Evolutionary conservation across 2,888 invertebrate genomes (phyloP).

Genomic region (Neoitamus cyanurus): DNA sequence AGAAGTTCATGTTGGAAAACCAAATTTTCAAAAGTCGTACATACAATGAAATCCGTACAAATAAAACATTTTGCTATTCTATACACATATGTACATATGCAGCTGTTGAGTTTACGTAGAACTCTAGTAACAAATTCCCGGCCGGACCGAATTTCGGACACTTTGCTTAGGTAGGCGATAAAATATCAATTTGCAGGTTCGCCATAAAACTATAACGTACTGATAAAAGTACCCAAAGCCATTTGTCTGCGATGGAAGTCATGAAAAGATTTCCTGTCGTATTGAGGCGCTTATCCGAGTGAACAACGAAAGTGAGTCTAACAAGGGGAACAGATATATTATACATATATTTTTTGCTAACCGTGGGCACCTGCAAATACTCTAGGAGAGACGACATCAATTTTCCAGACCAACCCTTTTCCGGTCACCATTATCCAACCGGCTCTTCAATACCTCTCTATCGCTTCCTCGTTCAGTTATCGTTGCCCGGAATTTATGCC

Average conservation of each 20-base stretch:
- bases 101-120: background rate
- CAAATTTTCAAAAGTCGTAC: background rate
- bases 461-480: background rate
- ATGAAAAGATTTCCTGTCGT: background rate
- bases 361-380: background rate
- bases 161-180: background rate
- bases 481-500: background rate
- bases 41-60: background rate
- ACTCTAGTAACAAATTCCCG: background rate
- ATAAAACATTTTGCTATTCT: background rate
- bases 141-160: background rate
- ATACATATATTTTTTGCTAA: background rate
- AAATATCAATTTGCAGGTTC: background rate
- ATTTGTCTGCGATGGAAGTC: background rate
- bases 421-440: background rate
- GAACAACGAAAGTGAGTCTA: background rate
- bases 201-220: background rate
- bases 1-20: background rate
- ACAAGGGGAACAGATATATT: background rate
- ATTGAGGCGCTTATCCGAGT: background rate
- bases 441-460: background rate
- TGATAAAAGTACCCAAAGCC: background rate
- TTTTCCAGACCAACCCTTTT: background rate
- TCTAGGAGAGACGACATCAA: background rate
- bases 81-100: background rate